A percentile compares a stretch with the other conserved stretches of the same genome.
These are phyloP conservation scores for Physocephala rufipes DNA, from an alignment of 2,888 invertebrate genomes.

Conservation along the genomic window DNA sequence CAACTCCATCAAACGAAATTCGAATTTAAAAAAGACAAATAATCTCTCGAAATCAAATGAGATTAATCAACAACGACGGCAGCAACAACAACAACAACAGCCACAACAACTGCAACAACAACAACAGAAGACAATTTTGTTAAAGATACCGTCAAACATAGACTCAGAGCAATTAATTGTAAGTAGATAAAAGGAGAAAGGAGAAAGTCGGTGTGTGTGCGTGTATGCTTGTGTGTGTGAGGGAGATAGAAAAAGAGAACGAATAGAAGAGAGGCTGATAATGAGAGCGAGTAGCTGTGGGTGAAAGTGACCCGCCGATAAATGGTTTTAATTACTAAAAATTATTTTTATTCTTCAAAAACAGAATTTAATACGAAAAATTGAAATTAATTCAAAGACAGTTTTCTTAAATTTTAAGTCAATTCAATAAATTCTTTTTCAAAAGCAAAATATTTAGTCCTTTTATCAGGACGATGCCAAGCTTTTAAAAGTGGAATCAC, in stretches of 20 bases:
- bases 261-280: too few species aligned
- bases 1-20: slow-evolving; percentile 45
- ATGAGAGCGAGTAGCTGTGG: too few species aligned
- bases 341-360: not conserved
- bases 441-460: not conserved
- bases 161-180: slow-evolving; percentile 65
- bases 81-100: slow-evolving; percentile 37
- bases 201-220: too few species aligned
- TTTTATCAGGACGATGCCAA: too few species aligned
- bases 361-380: too few species aligned
- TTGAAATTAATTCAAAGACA: too few species aligned
- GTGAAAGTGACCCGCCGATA: too few species aligned
- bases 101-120: slow-evolving; percentile 42
- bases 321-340: not conserved
- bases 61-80: not conserved
- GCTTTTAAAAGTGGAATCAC: too few species aligned
- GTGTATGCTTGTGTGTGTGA: too few species aligned
- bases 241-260: not conserved
- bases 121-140: slow-evolving; percentile 62
- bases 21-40: slow-evolving; percentile 57
- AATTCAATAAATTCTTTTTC: not conserved
- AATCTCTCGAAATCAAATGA: slow-evolving; percentile 47
- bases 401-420: too few species aligned
- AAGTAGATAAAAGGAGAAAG: slow-evolving; percentile 48
- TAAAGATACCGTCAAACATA: slow-evolving; percentile 62